phyloP scores from a whole-genome alignment of 2,888 invertebrate species.

The Phyllotreta striolata region DNA sequence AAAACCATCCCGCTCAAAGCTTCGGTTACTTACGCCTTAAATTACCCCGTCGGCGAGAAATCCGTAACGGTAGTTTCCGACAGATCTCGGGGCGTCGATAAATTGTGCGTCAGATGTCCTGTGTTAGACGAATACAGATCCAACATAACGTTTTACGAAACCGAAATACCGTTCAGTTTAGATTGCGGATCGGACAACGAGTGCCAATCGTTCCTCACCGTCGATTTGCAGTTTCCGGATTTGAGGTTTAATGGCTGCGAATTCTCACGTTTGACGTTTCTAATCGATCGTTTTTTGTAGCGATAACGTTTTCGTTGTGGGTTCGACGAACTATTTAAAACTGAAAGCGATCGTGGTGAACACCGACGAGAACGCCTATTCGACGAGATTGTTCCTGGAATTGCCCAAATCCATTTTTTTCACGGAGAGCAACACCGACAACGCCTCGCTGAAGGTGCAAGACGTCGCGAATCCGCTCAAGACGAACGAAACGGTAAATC shows the following conservation, averaged over 20 bases:
- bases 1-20: conserved; percentile 29
- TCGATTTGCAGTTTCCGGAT: conserved; percentile 49
- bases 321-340: conserved; percentile 52
- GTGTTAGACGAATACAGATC: conserved; percentile 40
- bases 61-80: conserved; percentile 24
- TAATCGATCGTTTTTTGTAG: conserved; percentile 19
- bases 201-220: conserved; percentile 63
- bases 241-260: too few species aligned
- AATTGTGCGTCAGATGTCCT: conserved; percentile 32
- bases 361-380: conserved; percentile 63
- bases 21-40: conserved; percentile 30
- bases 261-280: too few species aligned
- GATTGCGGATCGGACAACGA: conserved; percentile 66
- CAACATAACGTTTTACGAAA: conserved; percentile 21
- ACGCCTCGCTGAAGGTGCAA: conserved; percentile 49
- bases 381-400: conserved; percentile 61
- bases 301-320: conserved; percentile 51
- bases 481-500: conserved; percentile 29
- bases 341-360: conserved; percentile 57
- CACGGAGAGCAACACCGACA: conserved; percentile 42
- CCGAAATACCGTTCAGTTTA: conserved; percentile 55
- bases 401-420: conserved; percentile 57
- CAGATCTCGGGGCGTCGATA: conserved; percentile 14
- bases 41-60: conserved; percentile 14
- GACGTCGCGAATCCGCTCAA: conserved; percentile 54